Percentiles rank a stretch among this genome's conserved stretches.
Evolutionary conservation across 2,888 invertebrate species (phyloP).

Genomic region (Philonicus albiceps): DNA sequence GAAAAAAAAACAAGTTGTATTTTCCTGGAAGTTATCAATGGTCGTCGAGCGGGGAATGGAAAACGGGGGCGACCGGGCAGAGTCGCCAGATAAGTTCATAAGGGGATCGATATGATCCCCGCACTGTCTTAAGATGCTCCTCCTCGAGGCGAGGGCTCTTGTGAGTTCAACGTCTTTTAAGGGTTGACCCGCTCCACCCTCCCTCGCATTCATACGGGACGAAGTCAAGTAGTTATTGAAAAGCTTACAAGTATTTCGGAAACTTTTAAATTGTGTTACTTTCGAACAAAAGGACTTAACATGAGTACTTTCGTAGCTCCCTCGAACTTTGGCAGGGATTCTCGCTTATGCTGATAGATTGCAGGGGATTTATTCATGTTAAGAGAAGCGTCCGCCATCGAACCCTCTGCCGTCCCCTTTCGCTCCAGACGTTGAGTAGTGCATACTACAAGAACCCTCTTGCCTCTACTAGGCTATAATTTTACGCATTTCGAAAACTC

Average conservation of each 20-base stretch:
- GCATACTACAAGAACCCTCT: too few relatives aligned
- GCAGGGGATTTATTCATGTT: conserved; percentile 32
- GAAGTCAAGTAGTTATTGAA: conserved; percentile 45
- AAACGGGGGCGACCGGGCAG: background rate
- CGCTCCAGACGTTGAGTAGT: background rate
- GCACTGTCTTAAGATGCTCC: conserved; percentile 12
- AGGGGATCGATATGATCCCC: conserved; percentile 11
- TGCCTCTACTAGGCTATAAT: background rate
- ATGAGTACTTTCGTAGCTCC: conserved; percentile 39
- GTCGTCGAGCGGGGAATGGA: background rate
- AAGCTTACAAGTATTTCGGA: conserved; percentile 46
- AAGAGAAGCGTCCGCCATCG: background rate
- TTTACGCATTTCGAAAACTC: background rate
- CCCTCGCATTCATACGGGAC: conserved; percentile 26
- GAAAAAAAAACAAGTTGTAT: conserved; percentile 3
- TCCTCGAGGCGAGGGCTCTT: conserved; percentile 11
- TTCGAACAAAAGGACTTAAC: conserved; percentile 47
- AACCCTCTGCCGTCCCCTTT: background rate
- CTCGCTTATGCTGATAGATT: conserved; percentile 34
- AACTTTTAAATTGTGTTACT: conserved; percentile 49
- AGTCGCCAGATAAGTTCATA: conserved; percentile 32
- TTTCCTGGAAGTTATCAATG: background rate
- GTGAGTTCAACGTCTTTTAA: conserved; percentile 29
- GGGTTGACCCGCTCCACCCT: conserved; percentile 33
- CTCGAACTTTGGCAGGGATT: conserved; percentile 36